Percentiles rank a stretch among this genome's conserved stretches.
Evolutionary conservation across 1,140 invertebrate genomes (phyloP).

Genomic region (Apis cerana): DNA sequence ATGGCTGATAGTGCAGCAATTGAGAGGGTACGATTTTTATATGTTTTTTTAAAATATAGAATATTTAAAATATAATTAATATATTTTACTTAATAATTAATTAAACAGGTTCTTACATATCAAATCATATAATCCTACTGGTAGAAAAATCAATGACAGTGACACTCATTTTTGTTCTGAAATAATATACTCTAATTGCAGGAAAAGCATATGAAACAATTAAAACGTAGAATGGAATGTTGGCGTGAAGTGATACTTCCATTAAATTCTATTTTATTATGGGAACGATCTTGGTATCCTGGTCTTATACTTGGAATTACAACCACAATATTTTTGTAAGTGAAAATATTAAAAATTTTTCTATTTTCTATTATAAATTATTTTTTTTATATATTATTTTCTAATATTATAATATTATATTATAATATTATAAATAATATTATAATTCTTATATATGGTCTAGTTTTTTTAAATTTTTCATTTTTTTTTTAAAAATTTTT

Average conservation of each 20-base stretch:
- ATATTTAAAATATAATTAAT: no score
- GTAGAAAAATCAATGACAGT: conserved; percentile 53
- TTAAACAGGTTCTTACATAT: not conserved
- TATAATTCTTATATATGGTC: not conserved
- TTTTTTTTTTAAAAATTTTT: not conserved
- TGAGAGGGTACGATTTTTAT: conserved; percentile 61
- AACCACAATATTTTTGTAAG: conserved; percentile 84
- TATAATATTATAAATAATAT: not conserved
- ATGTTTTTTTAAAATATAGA: not conserved
- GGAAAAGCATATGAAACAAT: conserved; percentile 86
- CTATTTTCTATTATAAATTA: not conserved
- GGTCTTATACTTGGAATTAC: conserved; percentile 86
- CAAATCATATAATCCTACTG: not conserved
- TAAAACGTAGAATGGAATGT: conserved; percentile 89
- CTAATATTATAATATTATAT: not conserved
- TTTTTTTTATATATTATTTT: not conserved
- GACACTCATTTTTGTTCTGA: conserved; percentile 20
- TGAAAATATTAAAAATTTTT: not conserved
- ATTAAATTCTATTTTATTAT: conserved; percentile 88
- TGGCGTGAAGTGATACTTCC: conserved; percentile 90
- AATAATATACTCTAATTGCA: conserved; percentile 71
- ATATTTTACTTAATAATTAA: not conserved
- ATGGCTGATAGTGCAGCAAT: conserved; percentile 58
- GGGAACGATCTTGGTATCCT: conserved; percentile 92
- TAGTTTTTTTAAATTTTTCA: not conserved